These are phyloP conservation scores for Drymonia ruficornis DNA, from an alignment of 2,888 invertebrate species.

Conservation along the genomic window DNA sequence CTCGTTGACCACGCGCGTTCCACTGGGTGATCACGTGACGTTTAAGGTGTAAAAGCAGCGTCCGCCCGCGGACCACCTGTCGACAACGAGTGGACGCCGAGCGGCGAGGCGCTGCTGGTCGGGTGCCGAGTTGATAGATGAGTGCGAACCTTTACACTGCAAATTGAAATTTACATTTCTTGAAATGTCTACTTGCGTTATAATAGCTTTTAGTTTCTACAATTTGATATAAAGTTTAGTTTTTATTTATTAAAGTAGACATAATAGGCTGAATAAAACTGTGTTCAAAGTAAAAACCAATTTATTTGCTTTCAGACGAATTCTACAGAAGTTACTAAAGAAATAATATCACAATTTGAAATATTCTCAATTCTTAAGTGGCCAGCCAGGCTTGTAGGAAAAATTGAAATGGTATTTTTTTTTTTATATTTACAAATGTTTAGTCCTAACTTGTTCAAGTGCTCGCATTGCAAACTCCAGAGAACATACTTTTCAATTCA, in stretches of 20 bases:
- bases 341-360: neutral
- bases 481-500: neutral
- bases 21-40: too few relatives aligned
- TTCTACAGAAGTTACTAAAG: neutral
- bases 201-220: neutral
- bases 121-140: too few relatives aligned
- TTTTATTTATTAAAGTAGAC: too few relatives aligned
- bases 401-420: too few relatives aligned
- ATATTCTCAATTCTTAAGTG: neutral
- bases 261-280: neutral
- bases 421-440: neutral
- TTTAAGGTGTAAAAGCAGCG: too few relatives aligned
- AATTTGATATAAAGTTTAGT: neutral
- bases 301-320: constrained; percentile 1
- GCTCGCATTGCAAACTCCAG: neutral
- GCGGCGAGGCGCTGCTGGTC: too few relatives aligned
- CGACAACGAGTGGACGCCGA: too few relatives aligned
- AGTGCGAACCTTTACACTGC: too few relatives aligned
- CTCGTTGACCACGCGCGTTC: too few relatives aligned
- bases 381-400: neutral
- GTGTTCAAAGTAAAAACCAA: neutral
- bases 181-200: too few relatives aligned
- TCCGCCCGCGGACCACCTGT: too few relatives aligned
- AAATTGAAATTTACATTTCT: too few relatives aligned
- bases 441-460: neutral